Evolutionary conservation across 2,797 vertebrate species (phyloP).

Genomic region (Chloroceryle inda): DNA sequence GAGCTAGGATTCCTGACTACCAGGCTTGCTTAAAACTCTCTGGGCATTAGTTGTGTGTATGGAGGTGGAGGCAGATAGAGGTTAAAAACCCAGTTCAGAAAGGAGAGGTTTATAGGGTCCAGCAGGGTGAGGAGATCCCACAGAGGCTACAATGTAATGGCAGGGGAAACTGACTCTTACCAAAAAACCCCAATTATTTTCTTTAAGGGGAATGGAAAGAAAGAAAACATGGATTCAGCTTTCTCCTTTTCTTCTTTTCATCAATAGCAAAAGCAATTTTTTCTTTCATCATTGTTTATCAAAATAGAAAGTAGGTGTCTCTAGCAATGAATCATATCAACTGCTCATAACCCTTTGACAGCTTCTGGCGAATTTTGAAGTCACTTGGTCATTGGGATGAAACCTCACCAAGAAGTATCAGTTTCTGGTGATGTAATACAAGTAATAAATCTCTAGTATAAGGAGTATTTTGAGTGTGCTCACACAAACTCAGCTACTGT

Average conservation of each 20-base stretch:
- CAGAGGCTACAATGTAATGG: not conserved
- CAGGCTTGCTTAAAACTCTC: not conserved
- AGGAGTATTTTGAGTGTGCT: not conserved
- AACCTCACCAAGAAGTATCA: not conserved
- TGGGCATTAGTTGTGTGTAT: not conserved
- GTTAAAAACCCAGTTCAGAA: not conserved
- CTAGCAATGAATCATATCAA: not conserved
- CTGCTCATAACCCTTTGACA: not conserved
- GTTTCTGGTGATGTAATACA: not conserved
- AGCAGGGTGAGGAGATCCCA: not conserved
- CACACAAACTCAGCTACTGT: not conserved
- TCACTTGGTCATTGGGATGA: not conserved
- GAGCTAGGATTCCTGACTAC: not conserved
- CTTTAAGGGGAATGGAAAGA: not conserved
- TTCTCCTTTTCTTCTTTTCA: rapidly evolving
- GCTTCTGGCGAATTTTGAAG: not conserved
- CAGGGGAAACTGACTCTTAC: not conserved
- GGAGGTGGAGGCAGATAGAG: not conserved
- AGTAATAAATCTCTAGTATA: not conserved
- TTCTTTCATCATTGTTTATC: not conserved
- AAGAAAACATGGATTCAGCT: not conserved
- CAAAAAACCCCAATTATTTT: not conserved
- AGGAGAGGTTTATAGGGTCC: not conserved
- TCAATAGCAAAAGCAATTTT: not conserved
- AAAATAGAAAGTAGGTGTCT: not conserved